Base-by-base conservation (phyloP, 2,113 vertebrate species). In the Lonchura striata region DNA sequence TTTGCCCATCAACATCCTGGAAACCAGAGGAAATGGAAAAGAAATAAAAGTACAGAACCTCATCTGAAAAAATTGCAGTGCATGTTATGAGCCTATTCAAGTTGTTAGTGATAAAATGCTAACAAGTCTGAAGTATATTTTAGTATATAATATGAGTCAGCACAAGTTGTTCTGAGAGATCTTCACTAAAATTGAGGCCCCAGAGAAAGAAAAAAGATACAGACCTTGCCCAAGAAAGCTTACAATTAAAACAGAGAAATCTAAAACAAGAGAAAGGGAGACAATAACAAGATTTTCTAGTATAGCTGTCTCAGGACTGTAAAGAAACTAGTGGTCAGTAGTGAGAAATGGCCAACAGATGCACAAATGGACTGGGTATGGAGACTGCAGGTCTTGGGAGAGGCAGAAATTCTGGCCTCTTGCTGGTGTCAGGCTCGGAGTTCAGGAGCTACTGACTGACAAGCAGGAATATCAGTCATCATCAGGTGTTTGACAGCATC, bases 321-420 rank as follows among this genome's bases (percentile, higher is more conserved):
- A 13, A 80, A 84, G 47, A 60, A 33, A 30, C 6, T 14, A 15
- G 8, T 14, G 16, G 61, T 64, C 61, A 64, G 53, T 65, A 56
- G 23, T 41, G 35, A 68, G 79, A 60, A 9, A 15, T n/a, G 33
- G 61, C 37, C 49, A 87, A 61, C 11, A 81, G 63, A 24, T 0
- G 0, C 31, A 19, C 52, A 93, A 60, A 33, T 0, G 0, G 33
- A 44, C 30, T 7, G 19, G 65, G 24, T 35, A 53, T 10, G 17
- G 46, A 33, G 31, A 52, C 13, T 4, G 4, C 66, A 50, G 41
- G 10, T 79, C 63, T 31, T 66, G 42, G 17, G 44, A 82, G 75
- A 65, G 23, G 39, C 14, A 74, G 76, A 86, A 93, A 49, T 44
- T 77, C 46, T 6, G 4, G 15, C 2, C 28, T n/a, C 15, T 46